A percentile compares a stretch with the other conserved stretches of the same genome.
These are phyloP conservation scores for Gopherus evgoodei DNA, from an alignment of 2,113 vertebrate species.

Conservation along the genomic window DNA sequence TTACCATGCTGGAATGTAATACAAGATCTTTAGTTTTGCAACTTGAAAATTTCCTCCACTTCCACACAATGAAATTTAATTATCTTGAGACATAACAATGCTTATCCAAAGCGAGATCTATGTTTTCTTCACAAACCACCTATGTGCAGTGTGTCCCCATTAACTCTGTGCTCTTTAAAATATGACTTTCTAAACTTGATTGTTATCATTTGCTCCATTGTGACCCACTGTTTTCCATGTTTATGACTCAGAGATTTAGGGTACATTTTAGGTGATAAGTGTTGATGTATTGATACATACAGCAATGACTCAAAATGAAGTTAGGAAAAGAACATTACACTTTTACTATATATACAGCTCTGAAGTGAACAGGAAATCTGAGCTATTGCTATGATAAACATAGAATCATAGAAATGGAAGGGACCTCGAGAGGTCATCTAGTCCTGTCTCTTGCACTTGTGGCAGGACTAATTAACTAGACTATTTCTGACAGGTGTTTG, in stretches of 20 bases:
- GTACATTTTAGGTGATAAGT: background rate
- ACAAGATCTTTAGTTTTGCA: background rate
- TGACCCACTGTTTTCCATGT: background rate
- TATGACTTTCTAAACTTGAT: slow-evolving; percentile 6
- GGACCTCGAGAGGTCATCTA: no score
- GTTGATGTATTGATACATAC: background rate
- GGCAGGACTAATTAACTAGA: no score
- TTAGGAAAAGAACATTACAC: slow-evolving; percentile 6
- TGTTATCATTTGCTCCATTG: background rate
- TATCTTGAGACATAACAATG: background rate
- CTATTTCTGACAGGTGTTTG: no score
- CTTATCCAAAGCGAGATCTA: background rate
- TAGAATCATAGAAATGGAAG: no score
- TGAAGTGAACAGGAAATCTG: background rate
- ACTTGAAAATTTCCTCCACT: background rate
- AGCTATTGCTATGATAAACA: background rate
- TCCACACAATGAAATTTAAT: background rate
- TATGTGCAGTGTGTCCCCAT: background rate
- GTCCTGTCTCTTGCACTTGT: no score
- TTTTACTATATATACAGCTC: background rate
- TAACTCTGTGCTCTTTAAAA: background rate
- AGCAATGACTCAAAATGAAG: slow-evolving; percentile 6
- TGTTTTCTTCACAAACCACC: background rate
- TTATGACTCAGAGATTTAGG: slow-evolving; percentile 45
- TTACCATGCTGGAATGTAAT: background rate